Percentiles rank a stretch among this genome's conserved stretches.
Conservation (phyloP, 2,797 vertebrate genomes). For the Antrozous pallidus region DNA sequence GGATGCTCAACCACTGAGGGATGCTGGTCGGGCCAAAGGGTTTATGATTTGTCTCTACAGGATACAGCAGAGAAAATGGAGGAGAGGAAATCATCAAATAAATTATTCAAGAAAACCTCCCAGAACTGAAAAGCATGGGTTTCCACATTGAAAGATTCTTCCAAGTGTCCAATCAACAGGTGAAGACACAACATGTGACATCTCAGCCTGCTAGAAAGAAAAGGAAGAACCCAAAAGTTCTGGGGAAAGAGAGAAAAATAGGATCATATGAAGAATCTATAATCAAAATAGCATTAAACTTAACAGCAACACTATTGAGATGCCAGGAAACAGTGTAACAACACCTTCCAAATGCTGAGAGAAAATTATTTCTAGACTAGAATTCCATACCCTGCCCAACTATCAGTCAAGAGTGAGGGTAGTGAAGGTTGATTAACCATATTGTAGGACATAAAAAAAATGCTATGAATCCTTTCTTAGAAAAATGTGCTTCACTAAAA, state of each 20-base stretch:
- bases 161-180: not conserved
- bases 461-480: not conserved
- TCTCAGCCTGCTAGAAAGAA: not conserved
- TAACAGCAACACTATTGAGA: not conserved
- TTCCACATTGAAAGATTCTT: not conserved
- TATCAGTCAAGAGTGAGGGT: not conserved
- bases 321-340: not conserved
- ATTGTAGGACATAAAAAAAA: not conserved
- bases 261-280: not conserved
- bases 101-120: not conserved
- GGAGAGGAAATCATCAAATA: not conserved
- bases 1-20: too few species aligned
- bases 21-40: not conserved
- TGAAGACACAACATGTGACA: not conserved
- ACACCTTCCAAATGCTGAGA: not conserved
- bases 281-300: not conserved
- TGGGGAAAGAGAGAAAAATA: not conserved
- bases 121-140: not conserved
- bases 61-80: not conserved
- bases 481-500: not conserved
- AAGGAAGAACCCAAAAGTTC: not conserved
- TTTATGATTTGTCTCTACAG: not conserved
- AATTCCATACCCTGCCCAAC: constrained; percentile 14
- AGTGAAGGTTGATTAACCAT: not conserved
- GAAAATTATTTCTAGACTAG: not conserved